Percentiles rank a stretch among this genome's conserved stretches.
Conservation (phyloP, 2,888 invertebrate genomes). For the Steromphala cineraria region DNA sequence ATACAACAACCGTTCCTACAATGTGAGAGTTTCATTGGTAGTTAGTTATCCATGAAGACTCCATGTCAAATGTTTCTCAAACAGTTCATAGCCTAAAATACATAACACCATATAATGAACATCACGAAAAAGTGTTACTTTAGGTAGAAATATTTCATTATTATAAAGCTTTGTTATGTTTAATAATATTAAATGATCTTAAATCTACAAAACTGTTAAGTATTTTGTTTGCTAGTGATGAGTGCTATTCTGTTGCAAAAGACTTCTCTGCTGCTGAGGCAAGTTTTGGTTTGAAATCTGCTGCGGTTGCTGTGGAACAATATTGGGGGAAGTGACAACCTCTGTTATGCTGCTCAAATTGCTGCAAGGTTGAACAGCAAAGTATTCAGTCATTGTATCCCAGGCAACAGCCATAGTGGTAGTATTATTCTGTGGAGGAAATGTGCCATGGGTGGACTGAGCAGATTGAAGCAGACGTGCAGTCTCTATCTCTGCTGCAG, state of each 20-base stretch:
- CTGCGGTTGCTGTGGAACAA: constrained; percentile 12
- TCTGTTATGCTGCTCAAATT: background rate
- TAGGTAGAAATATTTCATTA: no score
- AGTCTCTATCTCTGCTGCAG: background rate
- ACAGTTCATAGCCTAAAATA: no score
- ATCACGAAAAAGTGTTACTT: no score
- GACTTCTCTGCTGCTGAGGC: constrained; percentile 9
- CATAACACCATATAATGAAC: no score
- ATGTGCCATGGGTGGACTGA: background rate
- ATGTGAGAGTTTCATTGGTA: no score
- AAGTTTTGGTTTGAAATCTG: background rate
- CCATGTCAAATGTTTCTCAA: no score
- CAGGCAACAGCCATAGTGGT: constrained; percentile 6
- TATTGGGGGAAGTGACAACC: background rate
- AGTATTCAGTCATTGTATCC: constrained; percentile 15
- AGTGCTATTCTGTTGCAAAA: constrained; percentile 1
- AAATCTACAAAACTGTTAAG: no score
- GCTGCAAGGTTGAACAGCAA: constrained; percentile 15
- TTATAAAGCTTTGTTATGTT: no score
- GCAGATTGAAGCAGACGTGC: background rate
- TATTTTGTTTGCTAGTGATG: background rate
- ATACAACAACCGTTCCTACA: no score
- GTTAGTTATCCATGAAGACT: no score
- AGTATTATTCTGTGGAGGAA: background rate
- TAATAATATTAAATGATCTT: no score